Evolutionary conservation across 2,888 invertebrate species (phyloP).

Genomic region (Cancer borealis): DNA sequence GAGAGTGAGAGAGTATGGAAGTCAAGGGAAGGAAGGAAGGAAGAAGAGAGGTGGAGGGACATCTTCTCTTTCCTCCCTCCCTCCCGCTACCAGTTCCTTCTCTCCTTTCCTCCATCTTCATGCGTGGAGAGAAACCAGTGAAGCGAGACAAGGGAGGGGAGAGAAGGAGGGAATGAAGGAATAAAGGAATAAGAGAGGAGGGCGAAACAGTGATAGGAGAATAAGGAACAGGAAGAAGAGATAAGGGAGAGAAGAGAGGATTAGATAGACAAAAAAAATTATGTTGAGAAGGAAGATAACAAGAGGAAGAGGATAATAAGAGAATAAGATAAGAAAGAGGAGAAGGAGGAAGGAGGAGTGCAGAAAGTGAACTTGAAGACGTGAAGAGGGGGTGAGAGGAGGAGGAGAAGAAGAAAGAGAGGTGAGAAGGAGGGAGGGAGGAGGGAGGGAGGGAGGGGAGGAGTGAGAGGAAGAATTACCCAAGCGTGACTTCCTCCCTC

Average conservation of each 20-base stretch:
- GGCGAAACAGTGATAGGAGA: background rate
- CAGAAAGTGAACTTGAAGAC: background rate
- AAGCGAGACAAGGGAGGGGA: background rate
- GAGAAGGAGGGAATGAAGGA: background rate
- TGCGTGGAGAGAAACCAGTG: background rate
- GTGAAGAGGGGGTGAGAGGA: no score
- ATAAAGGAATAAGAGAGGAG: background rate
- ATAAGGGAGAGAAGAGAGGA: background rate
- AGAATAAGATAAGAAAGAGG: background rate
- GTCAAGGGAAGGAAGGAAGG: background rate
- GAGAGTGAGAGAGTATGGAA: background rate
- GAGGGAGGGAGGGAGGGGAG: background rate
- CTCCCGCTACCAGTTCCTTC: background rate
- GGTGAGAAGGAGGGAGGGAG: background rate
- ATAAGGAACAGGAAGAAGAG: background rate
- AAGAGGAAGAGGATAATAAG: background rate
- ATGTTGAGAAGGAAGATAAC: background rate
- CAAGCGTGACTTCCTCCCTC: slow-evolving; percentile 4
- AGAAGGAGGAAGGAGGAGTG: background rate
- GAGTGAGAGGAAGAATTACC: background rate
- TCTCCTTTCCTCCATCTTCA: background rate
- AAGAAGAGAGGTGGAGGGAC: background rate
- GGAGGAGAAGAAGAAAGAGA: background rate
- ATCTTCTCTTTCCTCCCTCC: background rate
- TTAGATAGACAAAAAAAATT: background rate